A percentile compares a stretch with the other conserved stretches of the same genome.
Evolutionary conservation across 2,797 vertebrate genomes (phyloP).

Genomic region (Labroides dimidiatus): DNA sequence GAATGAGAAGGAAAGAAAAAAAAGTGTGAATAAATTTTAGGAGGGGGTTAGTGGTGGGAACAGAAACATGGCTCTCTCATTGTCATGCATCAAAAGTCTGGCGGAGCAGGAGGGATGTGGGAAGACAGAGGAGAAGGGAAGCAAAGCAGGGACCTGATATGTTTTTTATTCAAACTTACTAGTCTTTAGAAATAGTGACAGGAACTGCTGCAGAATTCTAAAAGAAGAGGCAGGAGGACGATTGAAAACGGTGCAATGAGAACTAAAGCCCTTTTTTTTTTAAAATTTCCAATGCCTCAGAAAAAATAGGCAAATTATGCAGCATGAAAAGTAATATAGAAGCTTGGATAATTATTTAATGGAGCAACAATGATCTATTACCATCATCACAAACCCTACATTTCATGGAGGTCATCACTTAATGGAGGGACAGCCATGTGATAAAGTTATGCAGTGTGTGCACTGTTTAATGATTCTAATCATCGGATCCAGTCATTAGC

Average conservation of each 20-base stretch:
- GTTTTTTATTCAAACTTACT: slow-evolving; percentile 28
- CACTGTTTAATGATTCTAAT: slow-evolving; percentile 18
- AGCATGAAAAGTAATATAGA: slow-evolving; percentile 15
- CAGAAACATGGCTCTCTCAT: slow-evolving; percentile 62
- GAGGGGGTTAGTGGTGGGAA: slow-evolving; percentile 65
- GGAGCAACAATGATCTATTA: slow-evolving; percentile 13
- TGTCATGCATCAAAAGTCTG: slow-evolving; percentile 76
- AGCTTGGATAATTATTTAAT: slow-evolving; percentile 24
- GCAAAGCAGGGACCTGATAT: slow-evolving; percentile 11
- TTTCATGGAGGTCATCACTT: slow-evolving; percentile 14
- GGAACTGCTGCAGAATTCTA: not conserved
- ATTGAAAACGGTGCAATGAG: not conserved
- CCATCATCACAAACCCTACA: slow-evolving; percentile 6
- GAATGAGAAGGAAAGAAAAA: slow-evolving; percentile 51
- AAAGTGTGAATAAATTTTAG: slow-evolving; percentile 62
- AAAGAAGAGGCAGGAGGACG: not conserved
- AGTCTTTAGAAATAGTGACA: slow-evolving; percentile 30
- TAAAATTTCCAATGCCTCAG: not conserved
- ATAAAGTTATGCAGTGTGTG: slow-evolving; percentile 13
- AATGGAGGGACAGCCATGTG: slow-evolving; percentile 8
- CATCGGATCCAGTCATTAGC: slow-evolving; percentile 7
- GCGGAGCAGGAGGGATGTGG: slow-evolving; percentile 40
- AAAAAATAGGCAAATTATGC: not conserved
- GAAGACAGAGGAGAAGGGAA: slow-evolving; percentile 23
- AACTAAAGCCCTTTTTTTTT: not conserved